Base-by-base conservation (phyloP, 2,888 invertebrate species). In the Tachina fera region DNA sequence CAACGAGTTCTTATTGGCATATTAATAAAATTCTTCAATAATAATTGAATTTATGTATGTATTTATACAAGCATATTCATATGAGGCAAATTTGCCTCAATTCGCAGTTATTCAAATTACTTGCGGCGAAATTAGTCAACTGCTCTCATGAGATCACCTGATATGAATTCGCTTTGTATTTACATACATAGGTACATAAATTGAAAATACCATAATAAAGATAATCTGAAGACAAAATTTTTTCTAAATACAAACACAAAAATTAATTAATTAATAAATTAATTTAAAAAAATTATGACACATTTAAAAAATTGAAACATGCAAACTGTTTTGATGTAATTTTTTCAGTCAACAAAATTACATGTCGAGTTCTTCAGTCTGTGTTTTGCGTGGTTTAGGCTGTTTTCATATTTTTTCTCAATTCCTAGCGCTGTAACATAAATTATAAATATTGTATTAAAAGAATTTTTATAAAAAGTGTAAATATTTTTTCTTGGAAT, bases 301-400 rank as follows among this genome's bases (percentile, higher is more conserved):
- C 14, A 70, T 41, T 61, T n/a, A 58, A 39, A n/a, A 60, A n/a
- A 67, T 49, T 45, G 16, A 61, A 72, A 85, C 85, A 87, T 83
- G 84, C 85, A 85, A 82, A 84, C 83, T 86, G 67, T 68, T 79
- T 77, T 86, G 77, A 86, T 84, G 86, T 84, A 86, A 84, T 86
- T 86, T 86, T 77, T 68, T 10, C 65, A 75, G 67, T 90, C 88
- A 89, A 90, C 89, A 88, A 90, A 81, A 88, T 87, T 86, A 86
- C 86, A 91, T 92, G 91, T 91, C 91, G 91, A 91, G 91, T 91
- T 91, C 91, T 91, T 92, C 91, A 89, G 90, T 91, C 89, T 91
- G 91, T 91, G 91, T 91, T 91, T 86, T 91, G 92, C 91, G 91
- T 91, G 91, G 91, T 91, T 91, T 91, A 91, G 92, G 92, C 91